Percentiles rank a stretch among this genome's conserved stretches.
These are phyloP conservation scores for Columba janthina DNA, from an alignment of 2,113 vertebrate genomes.

Conservation along the genomic window DNA sequence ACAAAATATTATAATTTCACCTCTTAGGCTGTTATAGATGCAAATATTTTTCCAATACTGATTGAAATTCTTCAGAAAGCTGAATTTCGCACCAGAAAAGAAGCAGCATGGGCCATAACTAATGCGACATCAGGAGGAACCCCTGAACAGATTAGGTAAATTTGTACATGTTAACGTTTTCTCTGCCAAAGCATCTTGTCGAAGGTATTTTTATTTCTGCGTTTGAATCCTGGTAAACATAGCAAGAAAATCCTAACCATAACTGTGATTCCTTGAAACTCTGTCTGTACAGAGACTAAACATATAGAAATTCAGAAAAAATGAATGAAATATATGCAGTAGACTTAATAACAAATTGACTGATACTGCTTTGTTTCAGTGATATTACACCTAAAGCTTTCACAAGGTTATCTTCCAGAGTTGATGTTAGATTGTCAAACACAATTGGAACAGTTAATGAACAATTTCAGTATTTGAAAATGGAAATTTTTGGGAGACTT, in stretches of 20 bases:
- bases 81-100: conserved; percentile 92
- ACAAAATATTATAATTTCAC: background rate
- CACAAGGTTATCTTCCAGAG: background rate
- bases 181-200: background rate
- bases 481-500: background rate
- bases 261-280: background rate
- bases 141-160: conserved; percentile 85
- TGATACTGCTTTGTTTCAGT: background rate
- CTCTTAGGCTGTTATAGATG: conserved; percentile 87
- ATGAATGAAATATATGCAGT: background rate
- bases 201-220: background rate
- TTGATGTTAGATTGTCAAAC: background rate
- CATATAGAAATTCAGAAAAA: background rate
- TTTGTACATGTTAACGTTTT: background rate
- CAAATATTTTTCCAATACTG: conserved; percentile 91
- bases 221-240: background rate
- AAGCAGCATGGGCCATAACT: conserved; percentile 90
- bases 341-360: background rate
- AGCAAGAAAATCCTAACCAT: background rate
- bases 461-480: background rate
- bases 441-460: background rate
- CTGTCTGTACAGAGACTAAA: background rate
- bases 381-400: background rate
- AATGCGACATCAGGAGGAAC: conserved; percentile 90
- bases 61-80: conserved; percentile 94